Base-by-base conservation (phyloP, 1,140 invertebrate species). In the Elymnias hypermnestra region DNA sequence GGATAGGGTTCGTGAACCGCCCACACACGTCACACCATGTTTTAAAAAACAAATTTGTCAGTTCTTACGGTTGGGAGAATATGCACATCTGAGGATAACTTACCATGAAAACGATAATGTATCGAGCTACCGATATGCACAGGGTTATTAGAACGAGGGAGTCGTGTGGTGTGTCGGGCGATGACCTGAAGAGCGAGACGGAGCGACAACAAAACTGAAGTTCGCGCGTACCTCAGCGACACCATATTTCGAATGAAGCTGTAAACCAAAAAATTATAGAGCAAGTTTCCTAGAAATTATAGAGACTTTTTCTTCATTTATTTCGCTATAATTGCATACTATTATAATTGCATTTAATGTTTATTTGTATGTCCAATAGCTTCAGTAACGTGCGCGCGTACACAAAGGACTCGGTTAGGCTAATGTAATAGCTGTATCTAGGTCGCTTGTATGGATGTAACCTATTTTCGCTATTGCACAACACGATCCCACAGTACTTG, bases 201-300 rank as follows among this genome's bases (percentile, higher is more conserved):
- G 78, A 84, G 51, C 66, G 70, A 84, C 78, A 84, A 84, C 78
- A 84, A 81, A 71, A 50, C 55, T 81, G 81, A 84, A 84, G 76
- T 84, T 84, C 64, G 72, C 66, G 68, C 76, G 70, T 45, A 63
- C 51, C 56, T 49, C 7, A 26, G 45, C 58, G 62, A 63, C 63
- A 60, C 46, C 52, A 61, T 61, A 43, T 54, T 59, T 53, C 40
- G 23, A 48, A 26, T 48, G 43, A 31, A 40, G 33, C 42, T 29
- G 31, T 51, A 40, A 50, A 50, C 18, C 33, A 46, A 28, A 42
- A 47, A 51, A 54, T n/a, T n/a, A n/a, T n/a, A n/a, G n/a, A n/a
- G n/a, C n/a, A n/a, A n/a, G n/a, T n/a, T n/a, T n/a, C n/a, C n/a
- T n/a, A n/a, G n/a, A n/a, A n/a, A n/a, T n/a, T n/a, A n/a, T n/a